Evolutionary conservation across 2,113 vertebrate species (phyloP), one percentile per base, ranked within the genome.

Genomic region (Stegostoma tigrinum): DNA sequence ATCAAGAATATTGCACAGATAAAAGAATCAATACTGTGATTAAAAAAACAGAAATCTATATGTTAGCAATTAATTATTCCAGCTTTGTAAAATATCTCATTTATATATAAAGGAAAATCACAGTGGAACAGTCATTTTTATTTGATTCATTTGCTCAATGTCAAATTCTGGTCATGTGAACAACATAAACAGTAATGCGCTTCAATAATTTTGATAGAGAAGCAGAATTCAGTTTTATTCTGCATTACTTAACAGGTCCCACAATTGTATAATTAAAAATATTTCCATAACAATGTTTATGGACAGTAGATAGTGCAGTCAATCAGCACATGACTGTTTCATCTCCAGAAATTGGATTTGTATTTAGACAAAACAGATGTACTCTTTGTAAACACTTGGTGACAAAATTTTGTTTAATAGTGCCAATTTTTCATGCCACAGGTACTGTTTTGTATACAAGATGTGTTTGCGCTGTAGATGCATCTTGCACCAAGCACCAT

Each of bases 11-110:
- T 90, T 90, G 48, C 45, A 90, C 45, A 34, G 55, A 14, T 90
- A 90, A 90, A 90, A 90, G 38, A 85, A 85, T 85, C 55, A 90
- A 61, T 30, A 61, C 38, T 90, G 87, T 90, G 87, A 27, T 52
- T 61, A 85, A 85, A 85, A 52, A 90, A 14, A 27, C 34, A 34
- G 15, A 14, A 61, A 90, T 27, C 55, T 61, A 17, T 90, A 27
- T 61, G 48, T 27, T 90, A 34, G 45, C 27, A 23, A 30, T 90
- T 90, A 90, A 90, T 90, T 30, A 27, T 55, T 61, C 48, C 52
- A 90, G 87, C 55, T 61, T 90, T 34, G 21, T 61, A 90, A 90
- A 90, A 90, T 52, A 48, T 52, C 87, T 90, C 34, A 61, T 61
- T 90, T 90, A 90, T 83, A 30, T 61, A 12, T 52, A 61, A 15